Base-by-base conservation (phyloP, 2,888 invertebrate genomes). In the Gymnoscelis rufifasciata region DNA sequence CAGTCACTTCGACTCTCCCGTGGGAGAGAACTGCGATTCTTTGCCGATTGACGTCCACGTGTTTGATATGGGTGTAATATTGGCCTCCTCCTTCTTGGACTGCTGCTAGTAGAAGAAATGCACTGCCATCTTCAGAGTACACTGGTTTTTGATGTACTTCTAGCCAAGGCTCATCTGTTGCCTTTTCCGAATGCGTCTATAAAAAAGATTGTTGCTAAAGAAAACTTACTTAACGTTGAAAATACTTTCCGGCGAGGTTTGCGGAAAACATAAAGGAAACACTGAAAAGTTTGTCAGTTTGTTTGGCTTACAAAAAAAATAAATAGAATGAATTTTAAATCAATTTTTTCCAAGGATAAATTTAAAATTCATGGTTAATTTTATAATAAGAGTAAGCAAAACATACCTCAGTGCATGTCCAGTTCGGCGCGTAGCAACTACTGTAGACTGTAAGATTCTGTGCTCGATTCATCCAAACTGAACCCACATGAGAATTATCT, bases 401-500 rank as follows among this genome's bases (percentile, higher is more conserved):
- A 37, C 12, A 29, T 45, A 50, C 96, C 91, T 95, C 94, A 58
- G 91, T 90, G 82, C 98, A 98, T 44, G 92, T 92, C 93, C 96
- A 95, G 71, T 92, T 93, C 5, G 94, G 93, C 33, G 93, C 92
- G 51, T 92, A 91, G 78, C 98, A 98, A 54, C 95, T 92, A 54
- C 96, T 94, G 64, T 97, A 92, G 52, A 97, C 91, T 62, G 96
- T 95, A 57, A 95, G 90, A 80, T 98, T 98, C 86, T 98, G 98
- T 33, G 95, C 93, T 62, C 98, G 91, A 79, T 96, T 96, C 92
- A 97, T 94, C 95, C 97, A 98, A 45, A 97, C 94, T 38, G 95
- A 94, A 39, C 95, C 92, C 57, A 97, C 91, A 74, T 94, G 92
- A 52, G 90, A 90, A 78, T 94, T 93, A 66, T 91, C 91, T 69